phyloP scores from a whole-genome alignment of 2,888 invertebrate genomes.

The Helobdella robusta region DNA sequence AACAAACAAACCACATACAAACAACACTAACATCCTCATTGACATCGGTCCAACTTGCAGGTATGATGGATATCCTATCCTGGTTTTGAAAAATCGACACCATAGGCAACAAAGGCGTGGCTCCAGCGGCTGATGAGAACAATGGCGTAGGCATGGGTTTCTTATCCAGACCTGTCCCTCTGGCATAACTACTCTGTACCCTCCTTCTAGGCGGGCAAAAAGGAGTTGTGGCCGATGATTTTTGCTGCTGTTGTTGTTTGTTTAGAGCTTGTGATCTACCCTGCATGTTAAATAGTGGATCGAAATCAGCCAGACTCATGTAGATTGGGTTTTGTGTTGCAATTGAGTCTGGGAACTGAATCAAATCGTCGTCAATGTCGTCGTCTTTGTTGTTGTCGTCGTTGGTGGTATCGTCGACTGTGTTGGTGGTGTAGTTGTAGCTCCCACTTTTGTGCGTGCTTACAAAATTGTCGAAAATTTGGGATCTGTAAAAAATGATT shows the following conservation, averaged over 20 bases:
- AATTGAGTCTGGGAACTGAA: constrained; percentile 17
- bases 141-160: not conserved
- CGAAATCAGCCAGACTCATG: constrained; percentile 35
- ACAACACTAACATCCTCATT: too few relatives aligned
- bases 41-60: constrained; percentile 12
- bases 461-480: too few relatives aligned
- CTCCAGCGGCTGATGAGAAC: not conserved
- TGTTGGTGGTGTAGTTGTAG: not conserved
- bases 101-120: not conserved
- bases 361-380: constrained; percentile 3
- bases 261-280: not conserved
- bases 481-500: too few relatives aligned
- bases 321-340: constrained; percentile 20
- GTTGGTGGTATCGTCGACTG: not conserved
- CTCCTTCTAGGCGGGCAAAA: too few relatives aligned
- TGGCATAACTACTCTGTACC: too few relatives aligned
- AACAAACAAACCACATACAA: too few relatives aligned
- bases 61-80: constrained; percentile 1
- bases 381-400: not conserved
- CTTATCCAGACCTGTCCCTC: not conserved
- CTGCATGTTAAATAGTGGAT: constrained; percentile 32
- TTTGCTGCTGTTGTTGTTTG: not conserved
- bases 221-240: too few relatives aligned
- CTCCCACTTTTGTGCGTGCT: too few relatives aligned
- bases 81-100: not conserved